Evolutionary conservation across 2,113 vertebrate species (phyloP).

Genomic region (Isichthys henryi): DNA sequence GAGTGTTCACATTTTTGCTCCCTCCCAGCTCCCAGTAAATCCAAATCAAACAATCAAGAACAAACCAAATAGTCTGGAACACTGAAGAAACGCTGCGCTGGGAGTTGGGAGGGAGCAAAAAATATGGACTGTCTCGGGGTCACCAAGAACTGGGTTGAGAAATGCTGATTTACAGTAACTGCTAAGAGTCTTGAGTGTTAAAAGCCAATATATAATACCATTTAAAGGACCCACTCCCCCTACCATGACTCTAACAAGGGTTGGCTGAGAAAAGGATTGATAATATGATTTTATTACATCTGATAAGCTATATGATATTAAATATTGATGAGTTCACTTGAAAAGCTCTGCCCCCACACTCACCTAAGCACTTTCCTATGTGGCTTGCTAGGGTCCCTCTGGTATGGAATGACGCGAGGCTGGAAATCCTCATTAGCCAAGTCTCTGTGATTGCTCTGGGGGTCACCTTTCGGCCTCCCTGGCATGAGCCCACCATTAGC

Average conservation of each 20-base stretch:
- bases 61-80: background rate
- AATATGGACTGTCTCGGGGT: background rate
- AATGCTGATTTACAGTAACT: background rate
- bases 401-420: conserved; percentile 84
- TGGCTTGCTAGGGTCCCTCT: conserved; percentile 78
- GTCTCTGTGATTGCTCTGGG: conserved; percentile 34
- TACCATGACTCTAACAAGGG: background rate
- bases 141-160: background rate
- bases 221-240: background rate
- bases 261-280: background rate
- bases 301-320: background rate
- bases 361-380: conserved; percentile 92
- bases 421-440: conserved; percentile 53
- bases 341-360: conserved; percentile 19
- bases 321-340: background rate
- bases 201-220: background rate
- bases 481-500: conserved; percentile 47
- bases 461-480: conserved; percentile 21
- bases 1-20: background rate
- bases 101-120: background rate
- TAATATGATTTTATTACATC: no score
- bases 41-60: background rate
- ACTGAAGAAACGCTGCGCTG: background rate
- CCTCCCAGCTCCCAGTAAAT: background rate
- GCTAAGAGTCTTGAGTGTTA: background rate